Evolutionary conservation across 2,888 invertebrate species (phyloP), one percentile per base, ranked within the genome.

Genomic region (Macrophya annulata): DNA sequence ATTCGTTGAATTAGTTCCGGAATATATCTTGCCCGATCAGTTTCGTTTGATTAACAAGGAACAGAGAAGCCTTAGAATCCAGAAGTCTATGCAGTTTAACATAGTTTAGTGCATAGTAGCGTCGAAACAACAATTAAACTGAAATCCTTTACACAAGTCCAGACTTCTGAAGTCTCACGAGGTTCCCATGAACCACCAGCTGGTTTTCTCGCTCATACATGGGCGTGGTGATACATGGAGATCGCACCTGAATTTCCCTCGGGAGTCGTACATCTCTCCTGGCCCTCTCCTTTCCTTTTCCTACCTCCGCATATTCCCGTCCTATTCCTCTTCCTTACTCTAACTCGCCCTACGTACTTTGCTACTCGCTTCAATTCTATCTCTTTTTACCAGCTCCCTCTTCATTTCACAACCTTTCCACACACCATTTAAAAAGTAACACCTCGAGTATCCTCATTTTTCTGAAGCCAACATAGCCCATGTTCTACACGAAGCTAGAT

Each of bases 201-300:
- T 84, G 86, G 86, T 84, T 83, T 85, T 40, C 68, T 55, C 72
- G 59, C 81, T 81, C 90, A 90, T 90, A 89, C 89, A 85, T 86
- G 86, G 90, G 89, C 89, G 90, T 89, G 89, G 90, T 91, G 91
- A 91, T 91, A 91, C 91, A 91, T 91, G 91, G 90, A 90, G 89
- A 90, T 91, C 91, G 90, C 89, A 90, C 90, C 91, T 90, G 91
- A 91, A 91, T 91, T 91, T 91, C 91, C 91, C 91, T 62, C 37
- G 91, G 87, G 91, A 90, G 90, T 89, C 90, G 88, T 90, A 89
- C 89, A 88, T 91, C 90, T 90, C 89, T 87, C 88, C 84, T 86
- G 85, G 65, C 51, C 86, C 87, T 87, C 87, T 84, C 86, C 71
- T 86, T 77, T 87, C 31, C 68, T 31, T 40, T 31, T 81, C 59